Conservation (phyloP, 2,888 invertebrate species). For the Mayetiola destructor region DNA sequence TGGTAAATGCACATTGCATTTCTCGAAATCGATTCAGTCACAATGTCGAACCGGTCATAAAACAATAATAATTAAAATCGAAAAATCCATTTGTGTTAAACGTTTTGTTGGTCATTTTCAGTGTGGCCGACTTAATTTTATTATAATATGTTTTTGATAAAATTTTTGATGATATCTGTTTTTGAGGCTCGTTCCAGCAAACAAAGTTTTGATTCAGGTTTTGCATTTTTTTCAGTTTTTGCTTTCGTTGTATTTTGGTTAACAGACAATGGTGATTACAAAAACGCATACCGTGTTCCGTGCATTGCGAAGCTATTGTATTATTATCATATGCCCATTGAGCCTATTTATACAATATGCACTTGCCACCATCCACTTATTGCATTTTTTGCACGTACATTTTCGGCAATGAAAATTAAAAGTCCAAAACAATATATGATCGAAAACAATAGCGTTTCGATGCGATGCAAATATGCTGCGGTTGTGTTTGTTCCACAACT, state of each 20-base stretch:
- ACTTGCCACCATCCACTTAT: not conserved
- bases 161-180: not conserved
- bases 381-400: not conserved
- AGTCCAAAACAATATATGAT: slow-evolving; percentile 5
- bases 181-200: not conserved
- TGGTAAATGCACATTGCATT: not conserved
- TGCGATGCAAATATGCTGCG: too few species aligned
- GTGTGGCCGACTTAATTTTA: slow-evolving; percentile 1
- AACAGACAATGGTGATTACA: slow-evolving; percentile 10
- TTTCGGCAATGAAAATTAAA: too few species aligned
- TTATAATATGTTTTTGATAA: slow-evolving; percentile 11
- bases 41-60: not conserved
- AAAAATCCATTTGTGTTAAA: slow-evolving; percentile 8
- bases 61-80: slow-evolving; percentile 11
- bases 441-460: not conserved
- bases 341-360: too few species aligned
- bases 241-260: not conserved
- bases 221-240: not conserved
- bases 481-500: too few species aligned
- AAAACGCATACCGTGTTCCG: not conserved
- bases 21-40: not conserved
- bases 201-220: too few species aligned
- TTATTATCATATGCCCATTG: not conserved
- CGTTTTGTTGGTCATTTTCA: slow-evolving; percentile 2
- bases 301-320: not conserved